phyloP scores from a whole-genome alignment of 2,797 vertebrate species.

The Siniperca obscura region DNA sequence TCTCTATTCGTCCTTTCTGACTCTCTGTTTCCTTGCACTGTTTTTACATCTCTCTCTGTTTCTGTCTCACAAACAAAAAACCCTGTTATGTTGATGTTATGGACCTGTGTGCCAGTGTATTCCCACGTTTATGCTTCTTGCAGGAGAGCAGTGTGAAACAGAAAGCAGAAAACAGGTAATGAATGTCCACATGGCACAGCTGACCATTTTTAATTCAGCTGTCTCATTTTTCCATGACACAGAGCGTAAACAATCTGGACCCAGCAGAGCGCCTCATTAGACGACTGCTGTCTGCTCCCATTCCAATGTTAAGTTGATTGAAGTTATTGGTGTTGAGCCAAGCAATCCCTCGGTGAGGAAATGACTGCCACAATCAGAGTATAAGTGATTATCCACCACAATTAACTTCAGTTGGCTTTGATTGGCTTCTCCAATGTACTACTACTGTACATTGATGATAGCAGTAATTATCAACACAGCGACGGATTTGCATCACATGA shows the following conservation, averaged over 20 bases:
- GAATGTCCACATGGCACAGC: conserved; percentile 10
- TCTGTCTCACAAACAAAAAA: not conserved
- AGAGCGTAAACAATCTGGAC: conserved; percentile 59
- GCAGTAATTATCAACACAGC: not conserved
- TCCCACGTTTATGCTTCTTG: not conserved
- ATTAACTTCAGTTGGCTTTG: conserved; percentile 4
- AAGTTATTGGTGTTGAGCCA: conserved; percentile 27
- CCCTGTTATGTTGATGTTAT: not conserved
- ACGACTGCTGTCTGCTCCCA: conserved; percentile 45
- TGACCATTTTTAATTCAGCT: conserved; percentile 49
- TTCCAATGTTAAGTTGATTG: conserved; percentile 26
- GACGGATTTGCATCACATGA: not conserved
- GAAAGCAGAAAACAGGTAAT: conserved; percentile 31
- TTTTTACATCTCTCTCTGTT: not conserved
- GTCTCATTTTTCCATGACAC: conserved; percentile 64
- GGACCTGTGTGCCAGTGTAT: conserved; percentile 1
- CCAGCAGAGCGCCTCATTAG: conserved; percentile 59
- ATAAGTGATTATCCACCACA: conserved; percentile 8
- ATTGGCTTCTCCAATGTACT: not conserved
- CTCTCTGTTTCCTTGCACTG: not conserved
- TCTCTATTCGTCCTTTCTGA: not conserved
- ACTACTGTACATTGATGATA: not conserved
- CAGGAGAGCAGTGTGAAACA: conserved; percentile 18
- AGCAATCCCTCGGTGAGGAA: conserved; percentile 5
- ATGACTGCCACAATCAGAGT: conserved; percentile 1